Base-by-base conservation (phyloP, 2,113 vertebrate genomes). In the Otolemur garnettii region DNA sequence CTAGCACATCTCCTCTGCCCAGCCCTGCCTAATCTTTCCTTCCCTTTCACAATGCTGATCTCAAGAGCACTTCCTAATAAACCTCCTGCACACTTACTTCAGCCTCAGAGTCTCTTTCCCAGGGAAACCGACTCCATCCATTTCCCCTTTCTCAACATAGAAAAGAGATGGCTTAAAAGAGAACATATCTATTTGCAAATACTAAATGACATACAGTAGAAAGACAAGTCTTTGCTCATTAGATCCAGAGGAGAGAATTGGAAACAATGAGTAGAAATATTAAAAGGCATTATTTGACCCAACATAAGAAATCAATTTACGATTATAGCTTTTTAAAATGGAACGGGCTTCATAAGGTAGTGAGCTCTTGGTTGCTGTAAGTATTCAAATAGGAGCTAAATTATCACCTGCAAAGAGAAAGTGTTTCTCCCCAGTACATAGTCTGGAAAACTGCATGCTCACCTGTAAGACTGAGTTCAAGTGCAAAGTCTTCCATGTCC, bases 141-240 rank as follows among this genome's bases (percentile, higher is more conserved):
- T 28, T 45, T 83, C 42, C 30, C 26, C 83, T 45, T 74, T 57
- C 35, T 80, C 79, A 87, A 78, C 14, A 64, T 5, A 17, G 12
- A 84, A 93, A 80, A 60, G 28, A 87, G 24, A 21, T 38, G 22
- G 12, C 55, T 92, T 74, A 66, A 90, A 88, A 92, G 24, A 88
- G 30, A 93, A 88, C 8, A 62, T 38, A 66, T n/a, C 11, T 91
- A 85, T 57, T 92, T 91, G 89, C 86, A 94, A 85, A 94, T 79
- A 91, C 33, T 45, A 53, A 93, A 85, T 71, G 17, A 81, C 15
- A 53, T 33, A 42, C 55, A 8, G 10, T 35, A 82, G n/a, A 79
- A 95, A 74, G 28, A 28, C 38, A 93, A 89, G n/a, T 60, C 15
- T 86, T 90, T 91, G 26, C n/a, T 38, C 69, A 59, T 62, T 35